A percentile compares a stretch with the other conserved stretches of the same genome.
phyloP scores from a whole-genome alignment of 2,797 vertebrate species.

The Clangula hyemalis region DNA sequence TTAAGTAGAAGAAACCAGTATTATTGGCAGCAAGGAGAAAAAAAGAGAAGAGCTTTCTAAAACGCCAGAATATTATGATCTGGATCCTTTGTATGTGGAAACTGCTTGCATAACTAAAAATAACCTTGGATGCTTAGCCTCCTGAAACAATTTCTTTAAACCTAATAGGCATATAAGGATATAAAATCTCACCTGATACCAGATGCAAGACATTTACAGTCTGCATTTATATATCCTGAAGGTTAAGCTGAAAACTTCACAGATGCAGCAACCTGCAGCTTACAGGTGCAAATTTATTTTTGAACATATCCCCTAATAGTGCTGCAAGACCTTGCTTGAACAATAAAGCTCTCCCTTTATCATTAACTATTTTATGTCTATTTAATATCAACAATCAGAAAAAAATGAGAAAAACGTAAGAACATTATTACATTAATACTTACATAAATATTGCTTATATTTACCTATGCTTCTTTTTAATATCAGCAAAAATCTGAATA shows the following conservation, averaged over 20 bases:
- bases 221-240: background rate
- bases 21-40: slow-evolving; percentile 9
- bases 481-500: slow-evolving; percentile 88
- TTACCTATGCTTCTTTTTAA: slow-evolving; percentile 93
- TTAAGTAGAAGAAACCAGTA: slow-evolving; percentile 25
- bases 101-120: background rate
- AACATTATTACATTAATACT: background rate
- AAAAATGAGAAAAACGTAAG: background rate
- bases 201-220: background rate
- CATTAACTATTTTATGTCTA: too few relatives aligned
- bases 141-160: background rate
- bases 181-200: background rate
- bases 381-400: too few relatives aligned
- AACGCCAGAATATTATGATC: slow-evolving; percentile 21
- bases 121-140: background rate
- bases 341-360: background rate
- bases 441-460: background rate
- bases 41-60: slow-evolving; percentile 37
- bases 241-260: background rate
- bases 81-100: slow-evolving; percentile 19
- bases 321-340: background rate
- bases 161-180: background rate
- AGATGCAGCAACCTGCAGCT: slow-evolving; percentile 5
- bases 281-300: slow-evolving; percentile 20
- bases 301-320: background rate